phyloP scores from a whole-genome alignment of 2,888 invertebrate species.

The Dendrolimus houi region DNA sequence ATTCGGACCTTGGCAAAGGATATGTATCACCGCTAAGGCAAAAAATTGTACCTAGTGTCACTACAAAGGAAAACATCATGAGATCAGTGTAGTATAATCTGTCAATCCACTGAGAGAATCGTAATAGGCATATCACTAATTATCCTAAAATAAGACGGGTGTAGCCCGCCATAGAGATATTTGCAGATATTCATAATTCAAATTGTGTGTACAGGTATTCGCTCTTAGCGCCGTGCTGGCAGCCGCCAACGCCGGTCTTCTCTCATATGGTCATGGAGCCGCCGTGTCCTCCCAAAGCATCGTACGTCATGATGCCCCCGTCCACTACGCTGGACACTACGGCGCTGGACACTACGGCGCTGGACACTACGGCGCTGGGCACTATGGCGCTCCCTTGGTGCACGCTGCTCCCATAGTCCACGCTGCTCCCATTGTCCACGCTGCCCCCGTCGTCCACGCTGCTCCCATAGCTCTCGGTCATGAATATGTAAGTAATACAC shows the following conservation, averaged over 20 bases:
- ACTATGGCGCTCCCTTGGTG: conserved; percentile 37
- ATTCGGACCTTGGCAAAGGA: too few species aligned
- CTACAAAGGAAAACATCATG: too few species aligned
- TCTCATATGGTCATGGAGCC: conserved; percentile 49
- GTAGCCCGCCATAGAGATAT: too few species aligned
- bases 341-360: conserved; percentile 43
- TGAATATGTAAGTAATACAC: conserved; percentile 10
- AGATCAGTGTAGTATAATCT: too few species aligned
- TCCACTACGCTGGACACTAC: conserved; percentile 52
- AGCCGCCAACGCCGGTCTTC: conserved; percentile 74
- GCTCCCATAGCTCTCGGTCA: conserved; percentile 39
- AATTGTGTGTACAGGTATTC: conserved; percentile 41
- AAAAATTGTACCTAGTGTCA: too few species aligned
- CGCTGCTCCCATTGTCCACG: conserved; percentile 45
- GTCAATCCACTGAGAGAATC: too few species aligned
- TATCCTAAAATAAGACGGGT: too few species aligned
- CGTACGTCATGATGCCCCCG: conserved; percentile 59
- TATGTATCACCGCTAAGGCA: too few species aligned
- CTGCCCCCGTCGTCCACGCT: conserved; percentile 43
- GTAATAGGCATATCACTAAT: too few species aligned
- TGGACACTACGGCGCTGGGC: conserved; percentile 40
- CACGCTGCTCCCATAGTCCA: conserved; percentile 37
- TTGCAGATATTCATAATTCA: neutral
- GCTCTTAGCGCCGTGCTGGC: conserved; percentile 67
- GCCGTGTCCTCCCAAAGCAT: conserved; percentile 73